Base-by-base conservation (phyloP, 2,113 vertebrate species). In the Syngnathus floridae region DNA sequence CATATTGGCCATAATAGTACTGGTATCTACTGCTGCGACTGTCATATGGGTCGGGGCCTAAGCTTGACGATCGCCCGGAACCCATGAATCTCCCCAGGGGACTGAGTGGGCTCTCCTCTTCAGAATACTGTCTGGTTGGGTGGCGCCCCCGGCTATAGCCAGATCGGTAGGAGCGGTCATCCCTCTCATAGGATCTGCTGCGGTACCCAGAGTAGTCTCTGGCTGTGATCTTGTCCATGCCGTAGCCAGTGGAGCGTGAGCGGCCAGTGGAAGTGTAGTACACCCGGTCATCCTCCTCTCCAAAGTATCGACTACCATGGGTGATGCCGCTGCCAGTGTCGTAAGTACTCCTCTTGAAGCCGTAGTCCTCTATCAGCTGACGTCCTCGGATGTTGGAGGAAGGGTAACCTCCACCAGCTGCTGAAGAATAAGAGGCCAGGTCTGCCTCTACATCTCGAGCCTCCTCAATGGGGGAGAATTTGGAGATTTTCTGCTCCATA, bases 391-490 rank as follows among this genome's bases (percentile, higher is more conserved):
- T 83, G 82, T 94, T 92, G 80, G 93, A 90, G 66, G 93, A 91
- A 88, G 93, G 67, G 92, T 91, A 82, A 91, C 90, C 37, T 92
- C 92, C 82, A 88, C 85, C 74, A 92, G 71, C 84, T n/a, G 17
- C 84, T 73, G 0, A 92, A 6, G 91, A 87, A n/a, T 95, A 96
- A 71, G 94, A 91, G 73, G 95, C 95, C 74, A 98, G 80, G 84
- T 99, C 96, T 8, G 94, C 92, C 80, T 99, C 97, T 67, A 97
- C 95, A 0, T 99, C 96, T 86, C 94, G 95, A 82, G 95, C 95
- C 87, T 99, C 97, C 84, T 99, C 97, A 0, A 99, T 99, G 16
- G 97, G 97, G 1, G 97, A 99, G 89, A 99, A 99, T 88, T 97
- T 98, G 70, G 96, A 98, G 80, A 98, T 95, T 89, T 99, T 98